These are phyloP conservation scores for Hormiphora californensis DNA, from an alignment of 37 sponge, comb jelly and placozoan species.

Conservation along the genomic window DNA sequence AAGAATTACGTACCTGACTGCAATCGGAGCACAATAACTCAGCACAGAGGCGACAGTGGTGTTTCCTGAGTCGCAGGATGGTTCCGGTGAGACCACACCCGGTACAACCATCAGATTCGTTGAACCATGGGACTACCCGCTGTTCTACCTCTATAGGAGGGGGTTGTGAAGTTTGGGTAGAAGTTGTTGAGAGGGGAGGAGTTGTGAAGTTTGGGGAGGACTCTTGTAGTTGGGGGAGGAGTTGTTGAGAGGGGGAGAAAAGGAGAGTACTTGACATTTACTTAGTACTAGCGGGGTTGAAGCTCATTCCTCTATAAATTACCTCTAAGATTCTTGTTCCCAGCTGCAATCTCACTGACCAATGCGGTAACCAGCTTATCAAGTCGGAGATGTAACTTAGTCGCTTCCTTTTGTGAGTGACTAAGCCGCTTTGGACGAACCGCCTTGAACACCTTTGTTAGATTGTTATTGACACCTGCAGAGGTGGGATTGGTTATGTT, in stretches of 20 bases:
- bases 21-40: not conserved
- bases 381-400: constrained; percentile 38
- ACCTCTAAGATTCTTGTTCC: constrained; percentile 43
- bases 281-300: too few species aligned
- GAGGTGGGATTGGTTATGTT: not conserved
- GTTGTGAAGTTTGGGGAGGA: not conserved
- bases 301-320: not conserved
- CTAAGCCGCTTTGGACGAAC: constrained; percentile 39
- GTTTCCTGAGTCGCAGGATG: not conserved
- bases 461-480: not conserved
- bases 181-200: not conserved
- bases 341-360: not conserved
- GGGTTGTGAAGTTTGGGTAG: not conserved
- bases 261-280: not conserved
- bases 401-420: constrained; percentile 52
- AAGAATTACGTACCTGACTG: not conserved
- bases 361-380: constrained; percentile 40
- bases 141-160: constrained; percentile 40
- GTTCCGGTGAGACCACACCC: not conserved
- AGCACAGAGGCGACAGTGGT: constrained; percentile 34
- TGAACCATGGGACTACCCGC: constrained; percentile 20
- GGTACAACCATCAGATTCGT: constrained; percentile 5
- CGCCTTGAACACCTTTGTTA: constrained; percentile 44
- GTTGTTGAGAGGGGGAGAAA: not conserved
- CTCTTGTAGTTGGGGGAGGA: not conserved